A percentile compares a stretch with the other conserved stretches of the same genome.
phyloP scores from a whole-genome alignment of 2,797 vertebrate species.

The Amblyraja radiata region DNA sequence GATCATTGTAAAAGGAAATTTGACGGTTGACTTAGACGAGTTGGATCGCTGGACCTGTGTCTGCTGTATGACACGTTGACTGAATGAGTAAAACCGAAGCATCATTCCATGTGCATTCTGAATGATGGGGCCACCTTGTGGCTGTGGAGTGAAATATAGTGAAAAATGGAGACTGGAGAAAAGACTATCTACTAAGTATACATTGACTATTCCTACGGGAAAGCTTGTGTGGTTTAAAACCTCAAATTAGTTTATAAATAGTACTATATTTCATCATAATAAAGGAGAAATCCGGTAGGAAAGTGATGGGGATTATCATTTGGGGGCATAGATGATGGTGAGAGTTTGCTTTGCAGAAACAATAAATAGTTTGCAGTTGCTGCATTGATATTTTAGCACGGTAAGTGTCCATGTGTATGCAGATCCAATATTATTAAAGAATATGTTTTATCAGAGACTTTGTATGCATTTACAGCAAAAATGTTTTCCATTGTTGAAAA shows the following conservation, averaged over 20 bases:
- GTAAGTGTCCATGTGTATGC: background rate
- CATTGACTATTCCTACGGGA: background rate
- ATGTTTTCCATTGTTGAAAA: background rate
- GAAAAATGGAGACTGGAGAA: background rate
- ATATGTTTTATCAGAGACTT: background rate
- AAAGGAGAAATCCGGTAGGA: too few species aligned
- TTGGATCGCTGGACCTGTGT: too few species aligned
- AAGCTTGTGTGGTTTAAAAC: background rate
- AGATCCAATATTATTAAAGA: too few species aligned
- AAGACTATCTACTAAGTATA: background rate
- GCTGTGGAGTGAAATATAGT: background rate
- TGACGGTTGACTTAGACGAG: too few species aligned
- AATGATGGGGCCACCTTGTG: constrained; percentile 21
- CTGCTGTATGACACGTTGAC: too few species aligned
- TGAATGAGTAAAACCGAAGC: background rate
- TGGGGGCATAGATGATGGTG: too few species aligned
- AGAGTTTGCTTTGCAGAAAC: background rate
- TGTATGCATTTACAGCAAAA: background rate
- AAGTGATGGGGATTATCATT: too few species aligned
- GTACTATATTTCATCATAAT: background rate
- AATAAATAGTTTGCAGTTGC: too few species aligned
- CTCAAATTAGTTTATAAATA: background rate
- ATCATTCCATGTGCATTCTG: background rate
- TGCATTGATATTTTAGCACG: background rate
- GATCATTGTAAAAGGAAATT: too few species aligned